Evolutionary conservation across 1,140 invertebrate genomes (phyloP).

Genomic region (Anoplophora glabripennis): DNA sequence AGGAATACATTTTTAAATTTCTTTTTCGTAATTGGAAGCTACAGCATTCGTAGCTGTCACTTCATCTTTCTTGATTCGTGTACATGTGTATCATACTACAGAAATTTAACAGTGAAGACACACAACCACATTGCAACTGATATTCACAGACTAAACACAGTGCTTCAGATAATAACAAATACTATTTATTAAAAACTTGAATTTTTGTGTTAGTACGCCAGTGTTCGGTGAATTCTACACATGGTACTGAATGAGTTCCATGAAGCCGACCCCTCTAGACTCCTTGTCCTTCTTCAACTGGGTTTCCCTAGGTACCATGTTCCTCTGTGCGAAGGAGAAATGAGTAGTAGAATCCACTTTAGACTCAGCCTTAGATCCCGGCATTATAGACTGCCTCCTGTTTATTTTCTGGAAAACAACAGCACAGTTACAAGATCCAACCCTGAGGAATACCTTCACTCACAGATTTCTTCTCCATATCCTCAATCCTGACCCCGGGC

Average conservation of each 20-base stretch:
- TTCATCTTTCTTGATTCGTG: too few relatives aligned
- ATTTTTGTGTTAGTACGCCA: too few relatives aligned
- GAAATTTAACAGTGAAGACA: too few relatives aligned
- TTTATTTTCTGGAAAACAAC: background rate
- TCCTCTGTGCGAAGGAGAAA: background rate
- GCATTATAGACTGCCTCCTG: constrained; percentile 5
- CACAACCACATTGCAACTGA: too few relatives aligned
- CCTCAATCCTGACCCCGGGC: constrained; percentile 32
- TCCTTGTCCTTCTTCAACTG: background rate
- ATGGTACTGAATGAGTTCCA: constrained; percentile 9
- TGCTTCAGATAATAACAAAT: too few relatives aligned
- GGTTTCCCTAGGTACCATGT: background rate
- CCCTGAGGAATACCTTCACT: background rate
- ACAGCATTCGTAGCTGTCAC: too few relatives aligned
- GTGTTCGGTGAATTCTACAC: background rate
- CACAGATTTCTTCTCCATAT: background rate
- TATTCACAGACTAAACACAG: too few relatives aligned
- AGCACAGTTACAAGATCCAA: background rate
- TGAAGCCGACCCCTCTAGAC: background rate
- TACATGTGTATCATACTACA: too few relatives aligned
- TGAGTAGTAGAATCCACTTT: background rate
- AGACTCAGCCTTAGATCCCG: background rate
- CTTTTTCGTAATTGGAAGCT: too few relatives aligned
- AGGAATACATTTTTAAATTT: too few relatives aligned
- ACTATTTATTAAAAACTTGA: too few relatives aligned